Evolutionary conservation across 2,113 vertebrate genomes (phyloP).

Genomic region (Muntiacus muntjak): DNA sequence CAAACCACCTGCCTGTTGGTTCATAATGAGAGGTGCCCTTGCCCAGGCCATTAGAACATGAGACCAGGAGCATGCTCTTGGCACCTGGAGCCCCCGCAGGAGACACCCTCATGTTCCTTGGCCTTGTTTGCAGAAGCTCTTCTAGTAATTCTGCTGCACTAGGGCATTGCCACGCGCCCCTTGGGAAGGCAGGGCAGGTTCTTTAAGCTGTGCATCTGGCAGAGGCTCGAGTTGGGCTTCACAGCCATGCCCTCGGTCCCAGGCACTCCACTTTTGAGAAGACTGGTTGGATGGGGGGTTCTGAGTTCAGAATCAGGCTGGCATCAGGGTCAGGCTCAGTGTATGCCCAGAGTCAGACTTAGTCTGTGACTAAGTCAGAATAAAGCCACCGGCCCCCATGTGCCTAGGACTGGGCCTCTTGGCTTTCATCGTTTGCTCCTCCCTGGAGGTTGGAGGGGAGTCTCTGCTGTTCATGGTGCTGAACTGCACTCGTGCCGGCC

Average conservation of each 20-base stretch:
- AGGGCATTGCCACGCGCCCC: fast-evolving
- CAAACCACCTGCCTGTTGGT: not conserved
- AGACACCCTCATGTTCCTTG: not conserved
- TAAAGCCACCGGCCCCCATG: not conserved
- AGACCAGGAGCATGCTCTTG: not conserved
- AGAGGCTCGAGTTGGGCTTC: not conserved
- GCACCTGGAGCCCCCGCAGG: not conserved
- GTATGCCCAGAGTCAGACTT: not conserved
- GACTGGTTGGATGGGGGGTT: too few relatives aligned
- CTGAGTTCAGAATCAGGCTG: not conserved
- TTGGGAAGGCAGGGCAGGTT: fast-evolving
- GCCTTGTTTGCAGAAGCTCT: not conserved
- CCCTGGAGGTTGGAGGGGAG: not conserved
- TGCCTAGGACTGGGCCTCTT: not conserved
- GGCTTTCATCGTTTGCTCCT: too few relatives aligned
- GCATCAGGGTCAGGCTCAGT: not conserved
- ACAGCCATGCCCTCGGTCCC: not conserved
- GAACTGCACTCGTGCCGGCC: fast-evolving
- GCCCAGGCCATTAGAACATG: not conserved
- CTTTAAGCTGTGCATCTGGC: not conserved
- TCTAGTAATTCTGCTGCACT: fast-evolving
- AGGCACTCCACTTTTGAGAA: not conserved
- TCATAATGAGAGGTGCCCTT: not conserved
- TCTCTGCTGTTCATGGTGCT: not conserved
- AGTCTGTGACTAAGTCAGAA: not conserved